phyloP scores from a whole-genome alignment of 2,797 vertebrate genomes.

The Typhlichthys eigenmanni region DNA sequence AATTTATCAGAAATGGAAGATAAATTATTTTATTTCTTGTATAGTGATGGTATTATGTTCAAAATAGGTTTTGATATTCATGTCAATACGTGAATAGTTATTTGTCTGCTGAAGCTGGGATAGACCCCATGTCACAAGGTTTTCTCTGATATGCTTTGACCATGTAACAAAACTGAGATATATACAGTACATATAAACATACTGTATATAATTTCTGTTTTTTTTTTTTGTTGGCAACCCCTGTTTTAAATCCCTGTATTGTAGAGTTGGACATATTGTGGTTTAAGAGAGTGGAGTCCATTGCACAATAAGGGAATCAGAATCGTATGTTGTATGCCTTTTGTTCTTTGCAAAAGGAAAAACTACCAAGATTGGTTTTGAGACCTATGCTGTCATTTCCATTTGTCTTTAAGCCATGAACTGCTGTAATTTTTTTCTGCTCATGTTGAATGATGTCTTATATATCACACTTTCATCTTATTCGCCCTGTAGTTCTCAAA shows the following conservation, averaged over 20 bases:
- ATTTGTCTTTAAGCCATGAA: constrained; percentile 39
- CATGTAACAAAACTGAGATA: constrained; percentile 12
- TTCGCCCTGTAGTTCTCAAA: constrained; percentile 31
- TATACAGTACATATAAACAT: no score
- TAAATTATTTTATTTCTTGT: constrained; percentile 79
- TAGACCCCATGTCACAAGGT: constrained; percentile 65
- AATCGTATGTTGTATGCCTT: constrained; percentile 65
- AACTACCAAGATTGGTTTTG: constrained; percentile 27
- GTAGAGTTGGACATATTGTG: constrained; percentile 34
- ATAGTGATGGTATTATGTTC: constrained; percentile 69
- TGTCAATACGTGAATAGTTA: constrained; percentile 57
- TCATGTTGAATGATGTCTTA: constrained; percentile 37
- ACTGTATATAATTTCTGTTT: no score
- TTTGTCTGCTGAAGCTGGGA: constrained; percentile 68
- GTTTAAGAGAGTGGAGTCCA: constrained; percentile 54
- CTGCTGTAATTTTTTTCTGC: constrained; percentile 45
- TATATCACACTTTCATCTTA: constrained; percentile 39
- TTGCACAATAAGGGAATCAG: constrained; percentile 65
- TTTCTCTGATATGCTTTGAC: constrained; percentile 64
- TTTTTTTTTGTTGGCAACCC: no score
- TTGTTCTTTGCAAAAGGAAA: constrained; percentile 50
- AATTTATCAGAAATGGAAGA: constrained; percentile 77
- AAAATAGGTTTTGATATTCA: constrained; percentile 76
- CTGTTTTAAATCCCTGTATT: no score
- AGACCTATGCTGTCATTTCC: constrained; percentile 54